Evolutionary conservation across 2,888 invertebrate species (phyloP).

Genomic region (Dasysyrphus albostriatus): DNA sequence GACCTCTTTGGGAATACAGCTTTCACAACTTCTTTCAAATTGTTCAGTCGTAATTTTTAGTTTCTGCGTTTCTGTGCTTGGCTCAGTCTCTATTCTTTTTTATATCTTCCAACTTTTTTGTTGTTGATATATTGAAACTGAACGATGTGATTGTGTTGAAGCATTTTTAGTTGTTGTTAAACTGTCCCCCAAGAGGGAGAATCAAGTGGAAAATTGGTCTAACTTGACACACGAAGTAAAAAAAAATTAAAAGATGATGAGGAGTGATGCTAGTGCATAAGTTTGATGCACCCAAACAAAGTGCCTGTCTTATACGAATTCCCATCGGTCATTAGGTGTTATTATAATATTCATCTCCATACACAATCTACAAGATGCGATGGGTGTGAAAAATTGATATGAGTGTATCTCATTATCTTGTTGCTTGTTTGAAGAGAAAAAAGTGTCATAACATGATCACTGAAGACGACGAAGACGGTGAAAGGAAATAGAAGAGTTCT

Average conservation of each 20-base stretch:
- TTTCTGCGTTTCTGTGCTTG: conserved; percentile 26
- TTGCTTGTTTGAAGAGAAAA: conserved; percentile 34
- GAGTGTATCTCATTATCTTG: conserved; percentile 33
- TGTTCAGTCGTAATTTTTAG: conserved; percentile 53
- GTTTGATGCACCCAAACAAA: conserved; percentile 71
- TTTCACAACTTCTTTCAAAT: conserved; percentile 76
- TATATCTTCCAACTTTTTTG: conserved; percentile 18
- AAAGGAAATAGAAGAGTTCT: background rate
- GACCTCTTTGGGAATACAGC: conserved; percentile 76
- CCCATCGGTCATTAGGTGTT: conserved; percentile 50
- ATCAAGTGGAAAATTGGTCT: conserved; percentile 74
- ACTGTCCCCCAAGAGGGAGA: conserved; percentile 52
- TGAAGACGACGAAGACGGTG: background rate
- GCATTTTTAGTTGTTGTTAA: conserved; percentile 35
- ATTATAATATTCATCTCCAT: conserved; percentile 48
- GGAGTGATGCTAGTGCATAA: conserved; percentile 47
- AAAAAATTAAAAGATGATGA: conserved; percentile 34
- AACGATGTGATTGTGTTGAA: conserved; percentile 66
- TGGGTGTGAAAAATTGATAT: conserved; percentile 57
- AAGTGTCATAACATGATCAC: conserved; percentile 45
- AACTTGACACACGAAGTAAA: conserved; percentile 59
- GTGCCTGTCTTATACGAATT: conserved; percentile 31
- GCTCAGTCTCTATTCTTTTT: conserved; percentile 22
- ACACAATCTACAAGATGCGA: conserved; percentile 38
- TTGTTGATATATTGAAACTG: conserved; percentile 63